Evolutionary conservation across 2,113 vertebrate genomes (phyloP).

Genomic region (Sphyrna mokarran): DNA sequence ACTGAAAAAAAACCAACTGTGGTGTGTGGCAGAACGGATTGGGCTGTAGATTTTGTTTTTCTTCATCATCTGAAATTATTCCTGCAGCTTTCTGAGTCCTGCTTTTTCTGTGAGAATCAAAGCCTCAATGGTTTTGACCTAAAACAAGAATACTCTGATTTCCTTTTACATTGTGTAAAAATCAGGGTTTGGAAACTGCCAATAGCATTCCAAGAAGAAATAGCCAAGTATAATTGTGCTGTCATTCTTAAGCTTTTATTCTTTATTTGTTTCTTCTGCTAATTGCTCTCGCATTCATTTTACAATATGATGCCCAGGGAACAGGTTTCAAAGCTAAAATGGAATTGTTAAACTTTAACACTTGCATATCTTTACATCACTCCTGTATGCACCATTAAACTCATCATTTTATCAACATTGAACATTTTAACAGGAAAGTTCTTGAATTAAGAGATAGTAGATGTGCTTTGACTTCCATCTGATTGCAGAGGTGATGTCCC

Average conservation of each 20-base stretch:
- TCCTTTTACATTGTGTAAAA: too few relatives aligned
- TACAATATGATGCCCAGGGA: neutral
- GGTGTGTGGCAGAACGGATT: neutral
- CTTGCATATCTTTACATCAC: neutral
- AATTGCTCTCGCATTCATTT: neutral
- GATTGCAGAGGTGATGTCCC: too few relatives aligned
- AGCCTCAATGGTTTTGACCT: neutral
- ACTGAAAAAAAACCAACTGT: neutral
- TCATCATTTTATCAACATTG: neutral
- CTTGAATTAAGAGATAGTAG: neutral
- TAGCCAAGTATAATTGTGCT: neutral
- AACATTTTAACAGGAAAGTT: neutral
- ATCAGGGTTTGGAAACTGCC: neutral
- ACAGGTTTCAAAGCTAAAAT: neutral
- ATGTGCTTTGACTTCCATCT: neutral
- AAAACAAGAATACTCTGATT: neutral
- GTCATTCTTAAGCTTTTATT: neutral
- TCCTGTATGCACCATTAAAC: neutral
- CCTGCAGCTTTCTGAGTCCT: neutral
- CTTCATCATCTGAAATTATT: neutral
- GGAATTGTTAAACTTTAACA: neutral
- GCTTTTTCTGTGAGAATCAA: neutral
- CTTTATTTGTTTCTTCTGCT: neutral
- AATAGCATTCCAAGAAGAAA: neutral
- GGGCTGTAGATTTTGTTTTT: neutral